Evolutionary conservation across 2,113 vertebrate genomes (phyloP).

Genomic region (Albula glossodonta): DNA sequence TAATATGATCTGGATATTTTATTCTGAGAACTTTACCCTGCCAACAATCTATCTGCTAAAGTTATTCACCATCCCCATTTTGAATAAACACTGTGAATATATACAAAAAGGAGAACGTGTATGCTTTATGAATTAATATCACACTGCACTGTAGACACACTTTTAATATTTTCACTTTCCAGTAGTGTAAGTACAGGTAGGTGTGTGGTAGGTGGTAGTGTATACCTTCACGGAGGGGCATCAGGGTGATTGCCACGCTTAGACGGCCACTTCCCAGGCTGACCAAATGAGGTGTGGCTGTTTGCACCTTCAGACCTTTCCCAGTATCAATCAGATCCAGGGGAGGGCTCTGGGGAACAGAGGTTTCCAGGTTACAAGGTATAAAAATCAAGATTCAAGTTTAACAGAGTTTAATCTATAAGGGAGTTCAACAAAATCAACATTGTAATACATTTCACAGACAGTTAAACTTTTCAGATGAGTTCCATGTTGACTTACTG

Average conservation of each 20-base stretch:
- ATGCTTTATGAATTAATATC: too few relatives aligned
- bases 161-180: too few relatives aligned
- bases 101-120: too few relatives aligned
- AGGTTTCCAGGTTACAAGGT: background rate
- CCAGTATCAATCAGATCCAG: constrained; percentile 75
- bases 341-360: constrained; percentile 43
- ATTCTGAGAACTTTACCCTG: background rate
- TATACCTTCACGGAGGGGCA: constrained; percentile 76
- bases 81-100: background rate
- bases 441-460: background rate
- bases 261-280: constrained; percentile 77
- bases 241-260: constrained; percentile 75
- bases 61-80: background rate
- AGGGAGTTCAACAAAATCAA: background rate
- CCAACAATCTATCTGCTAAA: background rate
- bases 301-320: constrained; percentile 75
- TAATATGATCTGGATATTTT: background rate
- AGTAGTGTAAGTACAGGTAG: background rate
- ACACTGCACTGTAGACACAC: too few relatives aligned
- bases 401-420: background rate
- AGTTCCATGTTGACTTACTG: constrained; percentile 2
- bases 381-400: background rate
- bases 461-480: background rate
- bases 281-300: constrained; percentile 72
- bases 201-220: background rate